A percentile compares a stretch with the other conserved stretches of the same genome.
These are phyloP conservation scores for Polyergus mexicanus DNA, from an alignment of 1,140 invertebrate genomes.

Conservation along the genomic window DNA sequence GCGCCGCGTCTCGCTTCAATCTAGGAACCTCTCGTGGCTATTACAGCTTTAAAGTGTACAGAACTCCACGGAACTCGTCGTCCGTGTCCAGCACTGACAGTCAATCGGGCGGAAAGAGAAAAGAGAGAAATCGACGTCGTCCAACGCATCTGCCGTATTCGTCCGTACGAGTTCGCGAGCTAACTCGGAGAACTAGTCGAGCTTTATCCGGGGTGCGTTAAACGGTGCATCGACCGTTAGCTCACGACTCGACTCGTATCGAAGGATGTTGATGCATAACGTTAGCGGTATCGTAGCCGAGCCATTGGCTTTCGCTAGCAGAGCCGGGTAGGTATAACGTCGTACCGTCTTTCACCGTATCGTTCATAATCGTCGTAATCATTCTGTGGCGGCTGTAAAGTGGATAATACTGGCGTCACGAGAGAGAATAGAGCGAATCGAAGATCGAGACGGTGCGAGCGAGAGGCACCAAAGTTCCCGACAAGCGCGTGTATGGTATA, in stretches of 20 bases:
- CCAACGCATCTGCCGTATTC: neutral
- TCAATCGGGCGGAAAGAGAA: neutral
- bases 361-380: too few relatives aligned
- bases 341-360: neutral
- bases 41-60: slow-evolving; percentile 33
- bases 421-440: too few relatives aligned
- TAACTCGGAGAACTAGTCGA: neutral
- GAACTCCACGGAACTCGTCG: neutral
- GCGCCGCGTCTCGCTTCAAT: slow-evolving; percentile 85
- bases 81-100: neutral
- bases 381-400: slow-evolving; percentile 71
- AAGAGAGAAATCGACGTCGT: slow-evolving; percentile 15
- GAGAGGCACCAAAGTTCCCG: slow-evolving; percentile 15
- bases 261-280: slow-evolving; percentile 78
- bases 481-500: neutral
- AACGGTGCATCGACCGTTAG: neutral
- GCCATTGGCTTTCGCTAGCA: slow-evolving; percentile 82
- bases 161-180: neutral
- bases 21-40: slow-evolving; percentile 31
- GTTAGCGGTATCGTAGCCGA: slow-evolving; percentile 75
- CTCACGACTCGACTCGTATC: slow-evolving; percentile 20
- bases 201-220: neutral
- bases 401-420: slow-evolving; percentile 24
- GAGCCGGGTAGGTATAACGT: slow-evolving; percentile 66
- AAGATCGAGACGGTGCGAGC: neutral